Base-by-base conservation (phyloP, 2,113 vertebrate genomes). In the Passer montanus region DNA sequence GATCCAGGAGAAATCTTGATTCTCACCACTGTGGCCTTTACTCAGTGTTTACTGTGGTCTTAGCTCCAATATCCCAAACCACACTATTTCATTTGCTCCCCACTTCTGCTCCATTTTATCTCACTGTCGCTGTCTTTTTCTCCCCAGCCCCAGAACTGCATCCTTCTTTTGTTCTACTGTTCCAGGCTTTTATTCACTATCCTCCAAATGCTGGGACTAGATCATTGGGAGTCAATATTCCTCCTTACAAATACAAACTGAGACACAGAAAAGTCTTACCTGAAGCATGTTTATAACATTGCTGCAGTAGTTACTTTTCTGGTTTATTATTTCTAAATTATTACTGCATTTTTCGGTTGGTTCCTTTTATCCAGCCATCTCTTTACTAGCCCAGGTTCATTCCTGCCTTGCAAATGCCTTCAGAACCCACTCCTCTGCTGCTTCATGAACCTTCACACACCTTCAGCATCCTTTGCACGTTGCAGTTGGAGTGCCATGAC, bases 11-110 rank as follows among this genome's bases (percentile, higher is more conserved):
- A 92, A 95, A 92, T 68, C 66, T 83, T 85, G 81, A 89, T 94
- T 93, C 53, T 95, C 67, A 95, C 87, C 93, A 53, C 50, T 55
- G 84, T 95, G 95, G 87, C 95, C 95, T 93, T 95, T 84, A 82
- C 43, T 90, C 27, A 37, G 55, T 90, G 58, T 88, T 88, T 70
- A 66, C 41, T 72, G 31, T 75, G 8, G 13, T 87, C 24, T 82
- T 85, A 67, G 13, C 44, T 93, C 9, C 47, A 47, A 5, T 53
- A 91, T 91, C 39, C 62, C 63, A 89, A 72, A 72, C 13, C 1
- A 0, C 46, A 10, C 16, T 86, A 6, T 80, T 91, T 37, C 10
- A 26, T 93, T 85, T 79, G 37, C 60, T 53, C 56, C n/a, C 49
- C 41, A 70, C 27, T 84, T 90, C 23, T 23, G 20, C 26, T 76